Evolutionary conservation across 2,888 invertebrate species (phyloP).

Genomic region (Zele albiditarsus): DNA sequence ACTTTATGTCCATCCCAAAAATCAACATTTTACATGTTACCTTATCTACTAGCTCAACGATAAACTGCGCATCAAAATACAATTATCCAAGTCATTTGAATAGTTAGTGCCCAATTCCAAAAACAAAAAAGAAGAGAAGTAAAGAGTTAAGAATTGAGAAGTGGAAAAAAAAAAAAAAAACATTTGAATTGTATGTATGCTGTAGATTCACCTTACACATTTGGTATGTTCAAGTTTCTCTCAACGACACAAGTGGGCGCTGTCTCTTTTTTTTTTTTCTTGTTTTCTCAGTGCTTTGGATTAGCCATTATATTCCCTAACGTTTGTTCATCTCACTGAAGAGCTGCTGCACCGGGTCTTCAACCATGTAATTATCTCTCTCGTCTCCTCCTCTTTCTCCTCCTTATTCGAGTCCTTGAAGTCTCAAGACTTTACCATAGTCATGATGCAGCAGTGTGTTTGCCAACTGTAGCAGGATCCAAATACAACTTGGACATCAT

Average conservation of each 20-base stretch:
- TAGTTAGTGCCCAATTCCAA: conserved; percentile 30
- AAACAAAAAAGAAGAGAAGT: not conserved
- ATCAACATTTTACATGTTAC: conserved; percentile 33
- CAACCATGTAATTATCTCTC: conserved; percentile 26
- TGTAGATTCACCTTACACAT: not conserved
- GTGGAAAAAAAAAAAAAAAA: conserved; percentile 18
- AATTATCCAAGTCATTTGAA: conserved; percentile 26
- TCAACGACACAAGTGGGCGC: conserved; percentile 41
- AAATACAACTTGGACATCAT: not conserved
- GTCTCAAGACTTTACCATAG: conserved; percentile 19
- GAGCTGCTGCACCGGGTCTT: conserved; percentile 22
- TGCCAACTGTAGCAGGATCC: not conserved
- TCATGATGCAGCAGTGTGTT: conserved; percentile 13
- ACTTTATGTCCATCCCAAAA: conserved; percentile 31
- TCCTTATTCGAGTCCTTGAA: conserved; percentile 3
- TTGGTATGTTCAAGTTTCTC: conserved; percentile 11
- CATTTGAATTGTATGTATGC: not conserved
- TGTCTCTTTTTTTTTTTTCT: conserved; percentile 21
- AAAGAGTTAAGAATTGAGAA: not conserved
- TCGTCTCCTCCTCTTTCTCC: not conserved
- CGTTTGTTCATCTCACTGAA: conserved; percentile 28
- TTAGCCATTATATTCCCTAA: conserved; percentile 26
- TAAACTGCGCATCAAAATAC: conserved; percentile 28
- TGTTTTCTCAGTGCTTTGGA: not conserved
- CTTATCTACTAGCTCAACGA: conserved; percentile 30